Conservation (phyloP, 2,113 vertebrate species). For the Crotalus horridus region DNA sequence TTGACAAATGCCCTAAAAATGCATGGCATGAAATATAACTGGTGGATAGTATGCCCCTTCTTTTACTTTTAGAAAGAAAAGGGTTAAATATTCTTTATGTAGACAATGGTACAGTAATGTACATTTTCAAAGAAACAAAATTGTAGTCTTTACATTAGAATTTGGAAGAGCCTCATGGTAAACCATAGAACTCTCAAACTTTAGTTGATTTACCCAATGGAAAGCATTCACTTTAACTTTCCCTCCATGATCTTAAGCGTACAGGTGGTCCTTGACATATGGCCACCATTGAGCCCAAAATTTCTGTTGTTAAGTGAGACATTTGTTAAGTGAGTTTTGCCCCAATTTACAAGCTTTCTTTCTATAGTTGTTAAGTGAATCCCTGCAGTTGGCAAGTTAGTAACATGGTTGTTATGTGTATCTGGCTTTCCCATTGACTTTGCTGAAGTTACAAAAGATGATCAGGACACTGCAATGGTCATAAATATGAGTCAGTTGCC, state of each 20-base stretch:
- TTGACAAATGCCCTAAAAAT: no score
- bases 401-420: not conserved
- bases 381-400: not conserved
- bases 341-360: no score
- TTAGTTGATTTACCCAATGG: not conserved
- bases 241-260: not conserved
- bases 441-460: not conserved
- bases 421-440: not conserved
- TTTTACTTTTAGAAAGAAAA: no score
- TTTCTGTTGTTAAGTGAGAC: no score
- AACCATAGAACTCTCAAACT: not conserved
- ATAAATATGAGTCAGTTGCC: not conserved
- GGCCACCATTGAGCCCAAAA: no score
- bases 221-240: not conserved
- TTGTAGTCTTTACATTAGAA: not conserved
- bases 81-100: no score
- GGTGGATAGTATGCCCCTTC: no score
- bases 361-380: no score
- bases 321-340: no score
- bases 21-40: no score
- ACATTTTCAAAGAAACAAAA: not conserved
- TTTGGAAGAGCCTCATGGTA: not conserved
- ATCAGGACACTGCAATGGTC: not conserved
- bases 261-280: no score
- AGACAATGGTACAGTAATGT: not conserved